These are phyloP conservation scores for Anastrepha ludens DNA, from an alignment of 1,140 invertebrate species.

Conservation along the genomic window DNA sequence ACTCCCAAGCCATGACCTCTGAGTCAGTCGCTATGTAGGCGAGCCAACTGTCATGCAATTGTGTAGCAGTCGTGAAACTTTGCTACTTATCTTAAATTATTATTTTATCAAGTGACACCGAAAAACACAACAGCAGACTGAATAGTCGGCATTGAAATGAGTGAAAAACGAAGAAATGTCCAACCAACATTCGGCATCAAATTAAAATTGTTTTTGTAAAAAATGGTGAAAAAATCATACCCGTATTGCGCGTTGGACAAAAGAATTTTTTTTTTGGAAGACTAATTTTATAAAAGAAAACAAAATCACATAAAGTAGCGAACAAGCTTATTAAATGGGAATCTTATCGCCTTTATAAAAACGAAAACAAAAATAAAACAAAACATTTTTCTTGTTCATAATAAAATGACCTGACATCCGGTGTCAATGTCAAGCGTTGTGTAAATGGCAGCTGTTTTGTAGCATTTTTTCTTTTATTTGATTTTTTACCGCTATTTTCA, in stretches of 20 bases:
- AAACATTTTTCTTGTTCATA: neutral
- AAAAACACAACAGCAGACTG: neutral
- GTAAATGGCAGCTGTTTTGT: neutral
- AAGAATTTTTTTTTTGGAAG: neutral
- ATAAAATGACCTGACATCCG: neutral
- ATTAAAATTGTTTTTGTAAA: too few relatives aligned
- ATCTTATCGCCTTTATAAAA: neutral
- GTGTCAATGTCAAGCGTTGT: neutral
- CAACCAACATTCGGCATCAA: too few relatives aligned
- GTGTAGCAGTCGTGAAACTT: neutral
- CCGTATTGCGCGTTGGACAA: neutral
- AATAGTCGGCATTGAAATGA: neutral
- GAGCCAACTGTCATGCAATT: neutral
- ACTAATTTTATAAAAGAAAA: neutral
- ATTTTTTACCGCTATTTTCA: neutral
- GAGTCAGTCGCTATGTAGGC: neutral
- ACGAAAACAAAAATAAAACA: too few relatives aligned
- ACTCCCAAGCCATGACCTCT: neutral
- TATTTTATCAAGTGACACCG: conserved; percentile 21
- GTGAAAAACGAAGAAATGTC: neutral
- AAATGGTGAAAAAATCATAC: neutral
- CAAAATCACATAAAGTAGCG: neutral
- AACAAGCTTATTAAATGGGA: neutral
- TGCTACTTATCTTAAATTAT: conserved; percentile 38
- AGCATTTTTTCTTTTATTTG: neutral